Evolutionary conservation across 2,797 vertebrate species (phyloP), one percentile per base, ranked within the genome.

Genomic region (Malacoraja senta): DNA sequence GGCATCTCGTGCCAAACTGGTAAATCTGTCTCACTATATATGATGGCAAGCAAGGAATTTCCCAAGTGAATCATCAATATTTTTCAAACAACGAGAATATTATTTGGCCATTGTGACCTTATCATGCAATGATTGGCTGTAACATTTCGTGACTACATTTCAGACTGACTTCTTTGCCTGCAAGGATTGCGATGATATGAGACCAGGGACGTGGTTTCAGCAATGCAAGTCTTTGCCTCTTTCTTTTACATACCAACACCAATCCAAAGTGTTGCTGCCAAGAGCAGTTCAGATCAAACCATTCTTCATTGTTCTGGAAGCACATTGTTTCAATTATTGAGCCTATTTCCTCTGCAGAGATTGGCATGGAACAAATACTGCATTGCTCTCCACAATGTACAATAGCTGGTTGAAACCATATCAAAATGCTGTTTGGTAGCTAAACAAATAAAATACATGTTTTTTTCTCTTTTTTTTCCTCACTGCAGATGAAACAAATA

Each of bases 281-380:
- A 86, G 68, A 76, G 29, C 77, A 88, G 44, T 76, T 76, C 26
- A 3, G 72, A 83, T 24, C 93, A 72, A 93, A 86, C 80, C 71
- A 84, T 76, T 84, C 80, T 84, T 76, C 84, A 86, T 93, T 93
- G 93, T 93, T 90, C 80, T 77, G 90, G 88, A 71, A 86, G 29
- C 93, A 93, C 74, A 35, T 90, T 84, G 93, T 86, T 93, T 65
- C 81, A 88, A 88, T 93, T 93, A 76, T 32, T n/a, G 32, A 77
- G 68, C 24, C 35, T 76, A 29, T 77, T 93, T 84, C 74, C 44
- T 86, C 68, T 61, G 12, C 65, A 71, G 58, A 71, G 19, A 86
- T 88, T 86, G 93, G 83, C 81, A 90, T 88, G 32, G 93, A 93
- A 38, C n/a, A 63, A 93, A 74, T 84, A 12, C 29, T 32, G 38